A percentile compares a stretch with the other conserved stretches of the same genome.
These are phyloP conservation scores for Erethizon dorsatum DNA, from an alignment of 2,797 vertebrate genomes.

Conservation along the genomic window DNA sequence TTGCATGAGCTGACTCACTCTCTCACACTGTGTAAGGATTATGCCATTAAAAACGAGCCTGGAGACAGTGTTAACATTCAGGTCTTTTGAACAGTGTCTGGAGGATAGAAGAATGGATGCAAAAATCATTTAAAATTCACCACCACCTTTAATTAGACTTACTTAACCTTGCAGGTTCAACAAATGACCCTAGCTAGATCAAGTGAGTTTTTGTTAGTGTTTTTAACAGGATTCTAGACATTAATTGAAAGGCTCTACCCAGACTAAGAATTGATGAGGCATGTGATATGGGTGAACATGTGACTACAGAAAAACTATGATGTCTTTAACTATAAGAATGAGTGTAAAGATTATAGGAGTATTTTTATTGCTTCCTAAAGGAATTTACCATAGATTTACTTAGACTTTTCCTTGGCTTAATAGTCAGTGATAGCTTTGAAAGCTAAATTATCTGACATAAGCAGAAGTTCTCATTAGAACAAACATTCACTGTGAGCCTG, in stretches of 20 bases:
- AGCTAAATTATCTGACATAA: slow-evolving; percentile 79
- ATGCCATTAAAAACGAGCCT: slow-evolving; percentile 72
- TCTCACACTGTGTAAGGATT: background rate
- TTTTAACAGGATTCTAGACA: slow-evolving; percentile 60
- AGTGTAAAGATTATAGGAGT: background rate
- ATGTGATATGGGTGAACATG: background rate
- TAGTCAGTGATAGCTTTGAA: slow-evolving; percentile 73
- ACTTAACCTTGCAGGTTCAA: slow-evolving; percentile 74
- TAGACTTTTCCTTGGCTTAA: slow-evolving; percentile 67
- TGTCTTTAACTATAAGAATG: slow-evolving; percentile 58
- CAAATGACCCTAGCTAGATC: slow-evolving; percentile 70
- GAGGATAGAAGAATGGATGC: slow-evolving; percentile 64
- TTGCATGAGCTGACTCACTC: background rate
- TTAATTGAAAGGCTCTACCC: slow-evolving; percentile 59
- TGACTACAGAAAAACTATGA: slow-evolving; percentile 31
- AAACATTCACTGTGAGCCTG: slow-evolving; percentile 59
- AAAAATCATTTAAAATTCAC: slow-evolving; percentile 78
- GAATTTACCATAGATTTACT: slow-evolving; percentile 69
- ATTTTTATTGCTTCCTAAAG: slow-evolving; percentile 28
- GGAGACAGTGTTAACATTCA: slow-evolving; percentile 74
- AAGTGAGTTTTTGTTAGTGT: slow-evolving; percentile 63
- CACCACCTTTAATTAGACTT: slow-evolving; percentile 73
- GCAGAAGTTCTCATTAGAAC: slow-evolving; percentile 79
- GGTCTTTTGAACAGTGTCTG: slow-evolving; percentile 73
- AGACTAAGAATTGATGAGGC: slow-evolving; percentile 60